Base-by-base conservation (phyloP, 2,113 vertebrate genomes). In the Nansenia antarctica region DNA sequence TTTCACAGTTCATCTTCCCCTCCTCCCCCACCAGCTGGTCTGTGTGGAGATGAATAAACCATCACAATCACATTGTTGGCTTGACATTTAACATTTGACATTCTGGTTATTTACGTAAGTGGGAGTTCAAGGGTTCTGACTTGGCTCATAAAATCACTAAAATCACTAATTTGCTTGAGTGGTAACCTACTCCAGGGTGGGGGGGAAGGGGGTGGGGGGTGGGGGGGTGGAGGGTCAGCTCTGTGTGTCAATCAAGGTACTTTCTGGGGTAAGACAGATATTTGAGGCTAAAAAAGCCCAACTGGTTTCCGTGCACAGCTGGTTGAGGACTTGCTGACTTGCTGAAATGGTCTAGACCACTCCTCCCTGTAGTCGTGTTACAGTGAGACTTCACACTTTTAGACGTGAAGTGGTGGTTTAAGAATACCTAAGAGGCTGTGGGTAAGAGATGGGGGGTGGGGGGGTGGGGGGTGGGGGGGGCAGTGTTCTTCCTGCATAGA, bases 1-100 rank as follows among this genome's bases (percentile, higher is more conserved):
- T 53, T 45, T 37, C n/a, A 26, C n/a, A 55, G 42, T n/a, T 63
- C 26, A 67, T 20, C 18, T 59, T 59, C 5, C 30, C 29, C 11
- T 30, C 14, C 18, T 20, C 15, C 15, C 54, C 58, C 18, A 20
- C 32, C n/a, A n/a, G n/a, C n/a, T n/a, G n/a, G n/a, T n/a, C n/a
- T 63, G 62, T 68, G 34, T 34, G 47, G 27, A 34, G 12, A 58
- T 29, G 31, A 62, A 24, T 53, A 34, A 69, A 9, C 20, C 3
- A 7, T 64, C 15, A n/a, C 22, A 49, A 47, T 47, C 15, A 30
- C 24, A 29, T 42, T 29, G 24, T 1, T 12, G 20, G 32, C 18
- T 34, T 34, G 22, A 24, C 24, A 30, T 64, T 15, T 45, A 29
- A 20, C 15, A 37, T 6, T 15, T 9, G 39, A 15, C n/a, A n/a